Base-by-base conservation (phyloP, 2,113 vertebrate species). In the Strix aluco region DNA sequence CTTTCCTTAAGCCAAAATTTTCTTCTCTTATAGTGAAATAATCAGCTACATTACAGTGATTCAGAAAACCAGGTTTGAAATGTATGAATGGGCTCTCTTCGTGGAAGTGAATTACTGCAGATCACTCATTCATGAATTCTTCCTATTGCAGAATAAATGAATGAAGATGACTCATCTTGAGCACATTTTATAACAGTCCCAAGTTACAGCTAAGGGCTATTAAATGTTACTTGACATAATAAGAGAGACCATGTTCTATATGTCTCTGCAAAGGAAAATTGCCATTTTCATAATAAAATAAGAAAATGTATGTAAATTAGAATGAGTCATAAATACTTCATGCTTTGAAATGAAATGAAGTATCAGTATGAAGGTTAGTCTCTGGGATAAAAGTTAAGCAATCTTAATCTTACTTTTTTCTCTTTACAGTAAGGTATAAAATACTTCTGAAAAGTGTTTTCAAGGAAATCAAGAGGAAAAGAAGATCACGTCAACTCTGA, bases 91-190 rank as follows among this genome's bases (percentile, higher is more conserved):
- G 88, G 30, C 92, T 82, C 57, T 91, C 52, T 97, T 98, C 97
- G 95, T 92, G 79, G 91, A 96, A 96, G 30, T 97, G 95, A 98
- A 97, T 97, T 92, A 92, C 86, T 96, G 92, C 81, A 91, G 94
- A 96, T 97, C 90, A 96, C 96, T 97, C 97, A 97, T 98, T 98
- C 97, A 97, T 94, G 94, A 98, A 97, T 96, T 96, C 92, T 96
- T 94, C 88, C 81, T 82, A 94, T 88, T 96, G 80, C 94, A 95
- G 71, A 92, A 86, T 96, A 93, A 93, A 79, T 97, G 94, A 98
- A 96, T 98, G 93, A 97, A 86, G 96, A 90, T 97, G 97, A 98
- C 93, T 98, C 97, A 97, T 97, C 93, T 34, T 72, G 58, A 96
- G 91, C 94, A 96, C 85, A 94, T 96, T 94, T 92, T 86, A 15